Evolutionary conservation across 2,888 invertebrate genomes (phyloP), one percentile per base, ranked within the genome.

Genomic region (Agrochola lychnidis): DNA sequence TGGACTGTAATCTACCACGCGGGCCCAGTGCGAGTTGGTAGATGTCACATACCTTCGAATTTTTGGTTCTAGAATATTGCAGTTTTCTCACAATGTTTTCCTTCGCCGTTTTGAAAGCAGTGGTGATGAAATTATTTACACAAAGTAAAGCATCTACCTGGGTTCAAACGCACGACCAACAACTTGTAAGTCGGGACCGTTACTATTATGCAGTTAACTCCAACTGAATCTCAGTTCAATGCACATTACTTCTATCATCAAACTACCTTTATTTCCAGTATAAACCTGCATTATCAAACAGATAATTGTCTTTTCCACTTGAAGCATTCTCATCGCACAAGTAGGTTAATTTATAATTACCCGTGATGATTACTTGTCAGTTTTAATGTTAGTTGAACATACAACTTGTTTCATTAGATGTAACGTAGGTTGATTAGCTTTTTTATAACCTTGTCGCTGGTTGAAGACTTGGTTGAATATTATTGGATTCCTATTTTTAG

Each of bases 271-370:
- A 25, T 45, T 40, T 59, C 22, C 40, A 59, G 40, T 64, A 62
- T 61, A 84, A 84, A 88, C 69, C 68, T 83, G 74, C 81, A 78
- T 86, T 78, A 83, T 69, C 73, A 72, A 74, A 79, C 68, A 73
- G 76, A 79, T 83, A 81, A 86, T 88, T 88, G 83, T 83, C 87
- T 79, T 74, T 81, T 56, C 79, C 84, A 84, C 83, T 79, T 70
- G 78, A 76, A 57, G 63, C 74, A 78, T 80, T 80, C 78, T 78
- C 90, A 90, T 80, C 87, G 77, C 74, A 79, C 90, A 94, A 92
- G 90, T 94, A 91, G 94, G 94, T 94, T 94, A 95, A 95, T 94
- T 94, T 95, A 94, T 95, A 95, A 95, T 95, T 92, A 93, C 92
- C 91, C 90, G 89, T 91, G 89, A 89, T 91, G 87, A 82, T 88